Evolutionary conservation across 1,140 invertebrate species (phyloP).

Genomic region (Drosophila tristis): DNA sequence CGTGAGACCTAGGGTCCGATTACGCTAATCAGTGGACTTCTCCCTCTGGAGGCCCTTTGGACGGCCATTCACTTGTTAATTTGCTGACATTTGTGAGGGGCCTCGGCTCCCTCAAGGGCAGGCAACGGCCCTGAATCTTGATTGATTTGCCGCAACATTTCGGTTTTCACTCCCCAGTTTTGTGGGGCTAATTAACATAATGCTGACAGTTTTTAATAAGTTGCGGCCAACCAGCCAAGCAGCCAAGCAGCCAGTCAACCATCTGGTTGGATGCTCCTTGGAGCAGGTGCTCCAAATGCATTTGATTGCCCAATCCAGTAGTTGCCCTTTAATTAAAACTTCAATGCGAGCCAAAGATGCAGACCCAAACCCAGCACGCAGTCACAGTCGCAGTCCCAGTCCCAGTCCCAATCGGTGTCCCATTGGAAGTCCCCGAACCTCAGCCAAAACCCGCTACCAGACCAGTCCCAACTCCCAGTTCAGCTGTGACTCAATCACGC

Average conservation of each 20-base stretch:
- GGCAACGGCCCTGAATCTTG: conserved; percentile 21
- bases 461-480: conserved; percentile 3
- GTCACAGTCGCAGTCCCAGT: neutral
- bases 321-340: conserved; percentile 76
- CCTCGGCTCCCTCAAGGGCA: neutral
- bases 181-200: conserved; percentile 64
- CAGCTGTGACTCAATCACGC: conserved; percentile 67
- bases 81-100: conserved; percentile 31
- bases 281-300: conserved; percentile 61
- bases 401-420: neutral
- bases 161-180: conserved; percentile 14
- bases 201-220: conserved; percentile 69
- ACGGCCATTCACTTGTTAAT: conserved; percentile 28
- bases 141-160: conserved; percentile 68
- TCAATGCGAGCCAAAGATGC: conserved; percentile 39
- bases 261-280: neutral
- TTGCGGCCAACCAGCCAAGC: neutral
- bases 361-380: conserved; percentile 33
- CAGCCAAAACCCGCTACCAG: neutral
- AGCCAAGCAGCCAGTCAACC: no score
- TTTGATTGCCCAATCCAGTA: conserved; percentile 46
- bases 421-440: no score
- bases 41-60: neutral
- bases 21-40: conserved; percentile 55
- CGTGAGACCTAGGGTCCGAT: conserved; percentile 31